Evolutionary conservation across 2,797 vertebrate species (phyloP).

Genomic region (Sebastes alutus): DNA sequence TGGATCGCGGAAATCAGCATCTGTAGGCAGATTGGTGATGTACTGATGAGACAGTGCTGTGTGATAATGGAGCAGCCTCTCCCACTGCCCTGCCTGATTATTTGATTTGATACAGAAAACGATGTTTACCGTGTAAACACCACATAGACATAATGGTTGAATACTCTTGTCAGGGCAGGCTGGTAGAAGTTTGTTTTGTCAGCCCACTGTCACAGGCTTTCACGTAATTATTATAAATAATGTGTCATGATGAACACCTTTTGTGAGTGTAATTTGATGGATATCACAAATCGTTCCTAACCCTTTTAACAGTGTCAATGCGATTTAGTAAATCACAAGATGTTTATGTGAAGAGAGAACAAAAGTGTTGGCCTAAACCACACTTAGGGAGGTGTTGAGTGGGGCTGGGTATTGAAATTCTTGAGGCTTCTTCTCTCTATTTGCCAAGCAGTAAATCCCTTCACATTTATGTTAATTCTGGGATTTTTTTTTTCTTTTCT

Average conservation of each 20-base stretch:
- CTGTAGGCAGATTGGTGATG: not conserved
- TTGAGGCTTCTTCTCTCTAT: not conserved
- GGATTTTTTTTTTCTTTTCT: not conserved
- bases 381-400: not conserved
- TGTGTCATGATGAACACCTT: not conserved
- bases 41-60: not conserved
- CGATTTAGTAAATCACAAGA: not conserved
- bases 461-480: not conserved
- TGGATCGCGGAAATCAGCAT: not conserved
- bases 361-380: not conserved
- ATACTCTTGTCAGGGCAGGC: not conserved
- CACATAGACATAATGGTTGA: not conserved
- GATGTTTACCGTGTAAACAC: constrained; percentile 66
- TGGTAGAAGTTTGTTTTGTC: not conserved
- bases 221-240: not conserved
- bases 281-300: not conserved
- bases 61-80: not conserved
- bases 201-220: not conserved
- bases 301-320: not conserved
- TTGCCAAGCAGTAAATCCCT: not conserved
- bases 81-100: not conserved
- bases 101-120: constrained; percentile 11
- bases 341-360: not conserved
- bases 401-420: not conserved
- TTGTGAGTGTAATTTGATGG: not conserved